Percentiles rank a stretch among this genome's conserved stretches.
These are phyloP conservation scores for Caloenas nicobarica DNA, from an alignment of 2,113 vertebrate species.

Conservation along the genomic window DNA sequence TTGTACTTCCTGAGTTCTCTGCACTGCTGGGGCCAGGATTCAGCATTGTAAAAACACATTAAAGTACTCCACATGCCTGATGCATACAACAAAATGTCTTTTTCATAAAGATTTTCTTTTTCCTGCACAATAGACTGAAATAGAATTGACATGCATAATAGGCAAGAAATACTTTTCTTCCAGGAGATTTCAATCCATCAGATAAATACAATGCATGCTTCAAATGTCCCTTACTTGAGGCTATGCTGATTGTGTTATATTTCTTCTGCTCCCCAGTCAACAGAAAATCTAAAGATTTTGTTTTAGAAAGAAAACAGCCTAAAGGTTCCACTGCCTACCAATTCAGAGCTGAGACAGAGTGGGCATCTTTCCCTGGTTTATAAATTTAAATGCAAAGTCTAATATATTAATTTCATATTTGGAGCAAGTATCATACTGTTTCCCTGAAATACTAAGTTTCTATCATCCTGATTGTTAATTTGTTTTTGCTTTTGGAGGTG, in stretches of 20 bases:
- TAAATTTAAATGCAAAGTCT: not conserved
- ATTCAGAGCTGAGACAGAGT: not conserved
- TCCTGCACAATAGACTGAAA: not conserved
- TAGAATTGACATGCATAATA: not conserved
- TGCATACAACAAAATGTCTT: not conserved
- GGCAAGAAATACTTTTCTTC: constrained; percentile 16
- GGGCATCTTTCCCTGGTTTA: not conserved
- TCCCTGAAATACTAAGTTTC: not conserved
- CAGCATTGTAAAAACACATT: not conserved
- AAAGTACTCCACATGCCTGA: not conserved
- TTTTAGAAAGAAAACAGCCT: not conserved
- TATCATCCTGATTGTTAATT: not conserved
- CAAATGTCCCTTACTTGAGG: constrained; percentile 3
- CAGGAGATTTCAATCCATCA: constrained; percentile 2
- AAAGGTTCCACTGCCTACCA: not conserved
- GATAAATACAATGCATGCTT: not conserved
- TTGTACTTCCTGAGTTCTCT: not conserved
- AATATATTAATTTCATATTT: not conserved
- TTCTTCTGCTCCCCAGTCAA: not conserved
- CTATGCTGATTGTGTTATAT: not conserved
- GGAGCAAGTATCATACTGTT: not conserved
- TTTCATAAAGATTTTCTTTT: constrained; percentile 23
- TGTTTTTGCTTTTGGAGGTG: not conserved
- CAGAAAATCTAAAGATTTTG: constrained; percentile 5
- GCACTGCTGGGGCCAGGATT: not conserved